Percentiles rank a stretch among this genome's conserved stretches.
phyloP scores from a whole-genome alignment of 2,888 invertebrate genomes.

The Matsumyia berberina region DNA sequence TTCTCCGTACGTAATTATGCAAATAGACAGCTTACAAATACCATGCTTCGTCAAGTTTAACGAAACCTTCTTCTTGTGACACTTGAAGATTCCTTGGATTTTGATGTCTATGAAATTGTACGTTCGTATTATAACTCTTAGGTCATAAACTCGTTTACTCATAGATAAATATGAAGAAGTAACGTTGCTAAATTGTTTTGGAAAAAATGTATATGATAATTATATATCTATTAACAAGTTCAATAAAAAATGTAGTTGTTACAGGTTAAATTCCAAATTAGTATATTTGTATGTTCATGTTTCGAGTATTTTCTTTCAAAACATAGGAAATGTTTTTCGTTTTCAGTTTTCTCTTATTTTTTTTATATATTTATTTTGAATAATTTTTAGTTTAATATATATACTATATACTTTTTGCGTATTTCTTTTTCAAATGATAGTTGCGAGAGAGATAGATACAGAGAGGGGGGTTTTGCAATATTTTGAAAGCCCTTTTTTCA shows the following conservation, averaged over 20 bases:
- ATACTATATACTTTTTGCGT: constrained; percentile 25
- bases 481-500: constrained; percentile 34
- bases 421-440: constrained; percentile 26
- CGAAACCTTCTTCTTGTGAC: no score
- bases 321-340: constrained; percentile 40
- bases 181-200: no score
- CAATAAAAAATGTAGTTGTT: constrained; percentile 63
- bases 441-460: constrained; percentile 37
- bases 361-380: constrained; percentile 26
- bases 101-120: no score
- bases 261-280: constrained; percentile 27
- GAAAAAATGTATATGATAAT: background rate
- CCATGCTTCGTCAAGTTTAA: no score
- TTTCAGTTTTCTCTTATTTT: constrained; percentile 57
- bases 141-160: no score
- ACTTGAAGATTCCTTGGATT: no score
- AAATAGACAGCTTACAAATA: no score
- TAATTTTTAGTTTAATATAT: constrained; percentile 20
- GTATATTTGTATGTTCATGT: constrained; percentile 1
- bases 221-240: constrained; percentile 63
- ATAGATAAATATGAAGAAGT: no score
- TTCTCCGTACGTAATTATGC: no score
- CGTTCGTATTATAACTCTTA: no score
- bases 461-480: constrained; percentile 11
- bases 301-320: constrained; percentile 34